Evolutionary conservation across 1,140 invertebrate species (phyloP), one percentile per base, ranked within the genome.

Genomic region (Chelonus insularis): DNA sequence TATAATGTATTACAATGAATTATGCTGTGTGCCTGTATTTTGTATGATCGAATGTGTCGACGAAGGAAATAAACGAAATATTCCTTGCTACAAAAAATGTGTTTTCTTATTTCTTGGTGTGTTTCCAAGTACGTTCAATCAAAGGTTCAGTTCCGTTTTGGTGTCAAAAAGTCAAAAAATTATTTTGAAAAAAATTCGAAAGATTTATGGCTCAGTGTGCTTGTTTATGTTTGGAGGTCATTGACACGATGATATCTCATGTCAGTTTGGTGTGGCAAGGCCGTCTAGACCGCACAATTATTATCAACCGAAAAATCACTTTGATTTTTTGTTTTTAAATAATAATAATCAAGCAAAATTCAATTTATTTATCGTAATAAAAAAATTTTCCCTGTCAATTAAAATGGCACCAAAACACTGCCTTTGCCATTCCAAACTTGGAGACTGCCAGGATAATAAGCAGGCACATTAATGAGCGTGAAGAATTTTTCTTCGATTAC

Each of bases 341-440:
- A 21, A 39, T 23, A 29, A 39, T n/a, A 14, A 39, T n/a, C 32
- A 8, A 54, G 41, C n/a, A n/a, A n/a, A n/a, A n/a, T n/a, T n/a
- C n/a, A 29, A 32, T 29, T 47, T 45, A 12, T 59, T 34, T 51
- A 32, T 51, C 37, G 9, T 16, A 20, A n/a, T 16, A 41, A n/a
- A 18, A 36, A 41, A 25, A 51, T 23, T 57, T 21, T 2, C 9
- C 12, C 20, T 1, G 14, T 32, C 14, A 39, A 60, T 43, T n/a
- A 70, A 75, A 77, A 79, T 86, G 87, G 86, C 87, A 88, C 87
- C 87, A 88, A 89, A 89, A 88, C 87, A 85, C 83, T 85, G 84
- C 85, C 84, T 82, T 83, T 83, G 83, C 83, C 83, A 84, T 84
- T 84, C 82, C 82, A 84, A 84, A 84, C 82, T 83, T 83, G 81